Evolutionary conservation across 1,140 invertebrate genomes (phyloP), one percentile per base, ranked within the genome.

Genomic region (Drosophila miranda): DNA sequence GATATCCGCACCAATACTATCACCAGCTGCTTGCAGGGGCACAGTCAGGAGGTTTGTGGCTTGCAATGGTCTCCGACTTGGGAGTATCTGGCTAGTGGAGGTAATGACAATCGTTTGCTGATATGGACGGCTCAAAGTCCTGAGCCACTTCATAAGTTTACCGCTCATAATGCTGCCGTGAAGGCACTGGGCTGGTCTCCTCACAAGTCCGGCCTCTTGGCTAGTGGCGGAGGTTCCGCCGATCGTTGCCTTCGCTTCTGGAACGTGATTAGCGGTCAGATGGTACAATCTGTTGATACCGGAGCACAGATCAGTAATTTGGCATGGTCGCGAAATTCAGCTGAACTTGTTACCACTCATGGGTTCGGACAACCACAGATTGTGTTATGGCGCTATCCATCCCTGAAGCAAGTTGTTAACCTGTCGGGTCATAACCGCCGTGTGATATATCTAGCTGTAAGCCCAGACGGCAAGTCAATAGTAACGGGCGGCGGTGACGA

Each of bases 181-280:
- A 99, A 99, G 92, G 99, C 99, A 0, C 98, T 99, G 78, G 98
- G 98, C 0, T 99, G 99, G 99, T 99, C 98, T 6, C 98, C 98
- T 0, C 98, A 99, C 93, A 98, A 99, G 91, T 98, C 99, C 91
- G 98, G 99, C 0, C 92, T 99, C 26, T 92, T 99, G 30, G 98
- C 98, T 0, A 98, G 96, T 59, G 99, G 99, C 23, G 98, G 99
- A 26, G 99, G 99, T n/a, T 99, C 98, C 0, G 98, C 98, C 2
- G 99, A 99, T 92, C 93, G 97, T n/a, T 97, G 96, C 90, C 97
- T 99, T 49, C 93, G 98, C 3, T 99, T 99, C 92, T 99, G 98
- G 98, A 99, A 99, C 91, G 99, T 98, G 0, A 92, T 99, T 16
- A 99, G 98, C 6, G 97, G 96, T 5, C 98, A 99, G 91, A 97